Conservation (phyloP, 1,140 invertebrate species). For the Ylistrum balloti region DNA sequence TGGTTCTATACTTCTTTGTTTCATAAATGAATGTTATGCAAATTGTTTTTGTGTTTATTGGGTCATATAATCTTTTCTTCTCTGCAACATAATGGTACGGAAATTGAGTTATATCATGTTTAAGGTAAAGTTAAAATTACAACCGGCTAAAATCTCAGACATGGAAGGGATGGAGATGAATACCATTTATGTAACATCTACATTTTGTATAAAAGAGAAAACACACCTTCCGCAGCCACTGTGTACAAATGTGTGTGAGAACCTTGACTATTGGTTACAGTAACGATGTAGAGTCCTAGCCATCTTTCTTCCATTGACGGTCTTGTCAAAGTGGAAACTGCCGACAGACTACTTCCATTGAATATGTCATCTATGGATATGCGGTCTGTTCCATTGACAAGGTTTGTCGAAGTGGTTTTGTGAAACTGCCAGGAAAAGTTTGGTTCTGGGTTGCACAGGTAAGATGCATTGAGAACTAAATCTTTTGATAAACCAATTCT, state of each 20-base stretch:
- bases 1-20: no score
- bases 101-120: no score
- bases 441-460: not conserved
- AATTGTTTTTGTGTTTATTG: no score
- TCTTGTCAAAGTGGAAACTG: not conserved
- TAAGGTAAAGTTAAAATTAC: no score
- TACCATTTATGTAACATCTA: no score
- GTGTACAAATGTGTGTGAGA: not conserved
- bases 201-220: no score
- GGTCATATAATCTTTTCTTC: no score
- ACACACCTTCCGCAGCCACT: not conserved
- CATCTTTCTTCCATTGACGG: not conserved
- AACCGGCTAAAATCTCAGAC: no score
- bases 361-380: not conserved
- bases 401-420: not conserved
- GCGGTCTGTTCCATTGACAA: not conserved
- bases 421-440: not conserved
- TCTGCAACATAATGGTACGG: no score
- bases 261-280: not conserved
- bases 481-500: not conserved
- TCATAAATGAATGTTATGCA: no score
- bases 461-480: not conserved
- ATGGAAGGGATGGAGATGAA: no score
- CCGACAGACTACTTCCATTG: not conserved
- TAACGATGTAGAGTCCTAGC: not conserved